Evolutionary conservation across 35 echinoderm and acorn worm species (phyloP).

Genomic region (Heliocidaris erythrogramma): DNA sequence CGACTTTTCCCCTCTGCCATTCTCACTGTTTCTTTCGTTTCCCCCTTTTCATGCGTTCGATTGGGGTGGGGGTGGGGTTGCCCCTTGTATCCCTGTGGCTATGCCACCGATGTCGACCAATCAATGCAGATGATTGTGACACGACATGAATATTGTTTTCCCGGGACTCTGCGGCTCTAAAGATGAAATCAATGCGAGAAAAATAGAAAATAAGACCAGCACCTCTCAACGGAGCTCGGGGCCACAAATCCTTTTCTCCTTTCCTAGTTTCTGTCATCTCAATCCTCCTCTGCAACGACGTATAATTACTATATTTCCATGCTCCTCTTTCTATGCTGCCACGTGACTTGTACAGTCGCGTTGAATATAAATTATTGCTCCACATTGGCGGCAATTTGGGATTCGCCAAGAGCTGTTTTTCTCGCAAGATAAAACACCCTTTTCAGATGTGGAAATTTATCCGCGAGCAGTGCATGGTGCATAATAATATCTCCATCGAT

Average conservation of each 20-base stretch:
- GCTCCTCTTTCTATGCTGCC: not conserved
- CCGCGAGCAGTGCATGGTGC: not conserved
- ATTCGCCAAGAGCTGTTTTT: conserved; percentile 1
- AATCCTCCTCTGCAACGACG: not conserved
- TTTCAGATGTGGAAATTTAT: not conserved
- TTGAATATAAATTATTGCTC: conserved; percentile 3
- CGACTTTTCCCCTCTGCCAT: too few relatives aligned
- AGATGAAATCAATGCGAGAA: not conserved
- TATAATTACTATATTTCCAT: not conserved
- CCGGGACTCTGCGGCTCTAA: not conserved
- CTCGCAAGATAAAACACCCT: not conserved
- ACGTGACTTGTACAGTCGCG: not conserved
- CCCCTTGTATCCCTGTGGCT: too few relatives aligned
- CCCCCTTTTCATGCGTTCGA: too few relatives aligned
- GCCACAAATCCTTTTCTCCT: not conserved
- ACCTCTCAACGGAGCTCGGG: not conserved
- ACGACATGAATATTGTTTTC: not conserved
- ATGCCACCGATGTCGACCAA: not conserved
- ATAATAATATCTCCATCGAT: not conserved
- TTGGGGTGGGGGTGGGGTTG: too few relatives aligned
- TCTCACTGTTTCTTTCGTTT: too few relatives aligned
- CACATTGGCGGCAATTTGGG: not conserved
- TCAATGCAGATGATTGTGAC: not conserved
- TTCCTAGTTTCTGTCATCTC: not conserved
- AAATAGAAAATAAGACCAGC: not conserved